Evolutionary conservation across 2,888 invertebrate species (phyloP).

Genomic region (Masnerella sp.): DNA sequence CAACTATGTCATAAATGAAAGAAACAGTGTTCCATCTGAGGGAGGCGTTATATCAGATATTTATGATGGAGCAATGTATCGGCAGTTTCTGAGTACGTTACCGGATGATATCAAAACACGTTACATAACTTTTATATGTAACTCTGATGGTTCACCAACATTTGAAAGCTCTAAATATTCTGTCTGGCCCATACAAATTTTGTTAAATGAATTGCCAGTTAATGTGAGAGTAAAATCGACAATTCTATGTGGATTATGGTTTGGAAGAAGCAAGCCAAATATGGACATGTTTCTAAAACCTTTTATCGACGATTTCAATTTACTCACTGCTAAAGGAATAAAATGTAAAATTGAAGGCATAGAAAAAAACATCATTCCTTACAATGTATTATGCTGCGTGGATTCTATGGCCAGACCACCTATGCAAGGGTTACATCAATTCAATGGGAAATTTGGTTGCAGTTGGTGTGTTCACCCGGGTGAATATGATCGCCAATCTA

Average conservation of each 20-base stretch:
- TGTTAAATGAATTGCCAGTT: conserved; percentile 2
- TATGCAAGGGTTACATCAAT: neutral
- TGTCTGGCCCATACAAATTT: neutral
- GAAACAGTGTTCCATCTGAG: neutral
- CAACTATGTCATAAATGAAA: neutral
- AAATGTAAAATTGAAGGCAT: neutral
- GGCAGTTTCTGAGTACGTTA: neutral
- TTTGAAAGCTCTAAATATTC: too few species aligned
- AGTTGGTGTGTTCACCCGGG: conserved; percentile 2
- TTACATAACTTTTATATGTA: neutral
- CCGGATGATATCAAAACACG: neutral
- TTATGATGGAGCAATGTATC: neutral
- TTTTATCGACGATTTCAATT: neutral
- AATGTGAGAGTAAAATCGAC: conserved; percentile 2
- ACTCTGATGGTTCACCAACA: conserved; percentile 2
- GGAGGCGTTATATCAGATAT: neutral
- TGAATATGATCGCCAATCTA: too few species aligned
- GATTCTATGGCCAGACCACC: neutral
- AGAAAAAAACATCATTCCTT: neutral
- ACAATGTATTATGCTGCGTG: neutral
- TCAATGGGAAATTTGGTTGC: neutral
- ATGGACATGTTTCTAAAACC: conserved; percentile 1
- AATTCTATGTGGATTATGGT: too few species aligned
- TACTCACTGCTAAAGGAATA: neutral
- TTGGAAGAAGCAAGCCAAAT: too few species aligned